Evolutionary conservation across 2,113 vertebrate genomes (phyloP).

Genomic region (Stegostoma tigrinum): DNA sequence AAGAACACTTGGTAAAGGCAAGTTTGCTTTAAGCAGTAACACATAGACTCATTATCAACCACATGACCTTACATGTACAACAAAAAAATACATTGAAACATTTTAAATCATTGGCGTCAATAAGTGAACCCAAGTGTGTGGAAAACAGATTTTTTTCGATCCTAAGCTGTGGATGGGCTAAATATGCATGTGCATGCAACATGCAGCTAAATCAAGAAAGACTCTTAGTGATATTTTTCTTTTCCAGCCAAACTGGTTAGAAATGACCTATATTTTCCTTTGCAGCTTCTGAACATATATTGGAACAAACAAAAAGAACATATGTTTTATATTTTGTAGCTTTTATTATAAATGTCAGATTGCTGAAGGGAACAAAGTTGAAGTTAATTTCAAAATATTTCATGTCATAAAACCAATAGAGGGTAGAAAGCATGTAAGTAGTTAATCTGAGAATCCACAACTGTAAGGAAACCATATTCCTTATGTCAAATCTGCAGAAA

Average conservation of each 20-base stretch:
- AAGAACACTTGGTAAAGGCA: slow-evolving; percentile 11
- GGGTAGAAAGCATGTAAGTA: slow-evolving; percentile 5
- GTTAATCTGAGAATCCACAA: slow-evolving; percentile 27
- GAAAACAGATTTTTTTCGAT: slow-evolving; percentile 1
- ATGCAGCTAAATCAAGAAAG: neutral
- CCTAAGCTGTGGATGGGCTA: neutral
- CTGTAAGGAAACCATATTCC: neutral
- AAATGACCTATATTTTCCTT: slow-evolving; percentile 21
- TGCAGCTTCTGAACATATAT: neutral
- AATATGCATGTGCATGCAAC: too few relatives aligned
- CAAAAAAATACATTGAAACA: slow-evolving; percentile 18
- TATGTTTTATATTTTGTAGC: slow-evolving; percentile 6
- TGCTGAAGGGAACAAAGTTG: slow-evolving; percentile 2
- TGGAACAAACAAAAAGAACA: neutral
- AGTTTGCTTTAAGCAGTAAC: slow-evolving; percentile 26
- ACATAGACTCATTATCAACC: slow-evolving; percentile 3
- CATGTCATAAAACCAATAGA: slow-evolving; percentile 24
- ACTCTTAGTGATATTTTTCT: neutral
- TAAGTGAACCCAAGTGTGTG: neutral
- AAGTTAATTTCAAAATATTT: neutral
- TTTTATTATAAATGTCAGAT: neutral
- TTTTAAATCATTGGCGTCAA: slow-evolving; percentile 2
- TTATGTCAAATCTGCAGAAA: slow-evolving; percentile 9
- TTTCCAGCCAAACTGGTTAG: slow-evolving; percentile 9
- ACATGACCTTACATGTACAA: neutral